Evolutionary conservation across 2,113 vertebrate genomes (phyloP).

Genomic region (Talpa occidentalis): DNA sequence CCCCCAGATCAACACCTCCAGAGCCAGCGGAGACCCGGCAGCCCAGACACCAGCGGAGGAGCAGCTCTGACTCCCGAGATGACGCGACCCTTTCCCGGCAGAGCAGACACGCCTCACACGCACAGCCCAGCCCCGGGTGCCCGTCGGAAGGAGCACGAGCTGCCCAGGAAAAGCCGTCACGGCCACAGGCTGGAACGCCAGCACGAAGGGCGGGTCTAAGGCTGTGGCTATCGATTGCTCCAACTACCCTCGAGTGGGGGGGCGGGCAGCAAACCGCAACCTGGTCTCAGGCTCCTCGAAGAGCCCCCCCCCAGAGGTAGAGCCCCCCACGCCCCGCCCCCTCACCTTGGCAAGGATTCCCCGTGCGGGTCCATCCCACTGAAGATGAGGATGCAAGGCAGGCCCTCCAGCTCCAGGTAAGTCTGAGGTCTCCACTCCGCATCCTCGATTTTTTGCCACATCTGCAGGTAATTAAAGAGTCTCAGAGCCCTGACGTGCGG

Average conservation of each 20-base stretch:
- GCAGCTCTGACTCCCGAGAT: accelerated
- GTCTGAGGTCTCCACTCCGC: constrained; percentile 95
- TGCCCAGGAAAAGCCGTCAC: not conserved
- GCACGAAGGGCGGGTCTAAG: accelerated
- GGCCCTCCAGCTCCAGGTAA: constrained; percentile 95
- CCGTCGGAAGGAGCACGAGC: not conserved
- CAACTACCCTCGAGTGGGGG: accelerated
- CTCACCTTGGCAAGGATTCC: constrained; percentile 95
- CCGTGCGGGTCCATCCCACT: constrained; percentile 95
- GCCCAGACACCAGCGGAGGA: not conserved
- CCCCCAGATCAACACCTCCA: too few species aligned
- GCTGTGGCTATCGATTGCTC: accelerated
- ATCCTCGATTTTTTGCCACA: constrained; percentile 96
- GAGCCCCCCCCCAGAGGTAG: not conserved
- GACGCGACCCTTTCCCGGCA: accelerated
- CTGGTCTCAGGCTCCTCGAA: not conserved
- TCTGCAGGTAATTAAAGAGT: constrained; percentile 81
- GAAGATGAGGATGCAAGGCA: constrained; percentile 97
- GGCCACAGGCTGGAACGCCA: not conserved
- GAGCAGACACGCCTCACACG: accelerated
- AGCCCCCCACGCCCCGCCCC: not conserved
- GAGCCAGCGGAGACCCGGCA: too few species aligned
- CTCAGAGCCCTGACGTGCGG: not conserved
- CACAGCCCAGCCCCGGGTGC: not conserved
- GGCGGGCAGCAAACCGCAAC: too few species aligned